Percentiles rank a stretch among this genome's conserved stretches.
Evolutionary conservation across 2,888 invertebrate species (phyloP).

Genomic region (Isotomurus palustris): DNA sequence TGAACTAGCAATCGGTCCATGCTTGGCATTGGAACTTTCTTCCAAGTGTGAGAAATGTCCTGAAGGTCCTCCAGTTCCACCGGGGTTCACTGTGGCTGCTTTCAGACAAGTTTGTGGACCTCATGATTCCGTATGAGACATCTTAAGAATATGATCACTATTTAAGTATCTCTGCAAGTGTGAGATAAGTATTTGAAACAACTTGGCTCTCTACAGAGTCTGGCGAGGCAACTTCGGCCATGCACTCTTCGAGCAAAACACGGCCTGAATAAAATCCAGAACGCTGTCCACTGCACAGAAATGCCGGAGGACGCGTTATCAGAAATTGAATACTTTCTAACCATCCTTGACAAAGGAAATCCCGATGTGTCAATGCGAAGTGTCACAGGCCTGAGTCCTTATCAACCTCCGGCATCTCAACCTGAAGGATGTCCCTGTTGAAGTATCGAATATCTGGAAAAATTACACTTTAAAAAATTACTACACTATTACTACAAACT

Average conservation of each 20-base stretch:
- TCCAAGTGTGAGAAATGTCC: neutral
- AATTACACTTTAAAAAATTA: too few relatives aligned
- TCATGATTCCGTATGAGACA: constrained; percentile 30
- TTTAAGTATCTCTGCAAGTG: too few relatives aligned
- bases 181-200: too few relatives aligned
- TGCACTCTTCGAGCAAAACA: constrained; percentile 76
- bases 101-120: constrained; percentile 27
- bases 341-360: constrained; percentile 34
- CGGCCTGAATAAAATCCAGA: constrained; percentile 74
- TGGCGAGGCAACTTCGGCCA: constrained; percentile 77
- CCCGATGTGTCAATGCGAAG: too few relatives aligned
- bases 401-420: too few relatives aligned
- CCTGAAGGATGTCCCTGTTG: too few relatives aligned
- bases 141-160: too few relatives aligned
- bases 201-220: constrained; percentile 59
- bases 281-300: constrained; percentile 92
- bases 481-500: too few relatives aligned
- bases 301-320: constrained; percentile 77
- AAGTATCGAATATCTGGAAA: too few relatives aligned
- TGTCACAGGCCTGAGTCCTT: neutral
- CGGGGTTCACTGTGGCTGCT: constrained; percentile 50
- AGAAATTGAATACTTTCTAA: constrained; percentile 57
- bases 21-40: constrained; percentile 29
- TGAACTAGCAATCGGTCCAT: constrained; percentile 34
- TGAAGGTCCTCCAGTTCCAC: neutral